Evolutionary conservation across 92 coral and sea anemone genomes (phyloP).

Genomic region (Porites evermanni): DNA sequence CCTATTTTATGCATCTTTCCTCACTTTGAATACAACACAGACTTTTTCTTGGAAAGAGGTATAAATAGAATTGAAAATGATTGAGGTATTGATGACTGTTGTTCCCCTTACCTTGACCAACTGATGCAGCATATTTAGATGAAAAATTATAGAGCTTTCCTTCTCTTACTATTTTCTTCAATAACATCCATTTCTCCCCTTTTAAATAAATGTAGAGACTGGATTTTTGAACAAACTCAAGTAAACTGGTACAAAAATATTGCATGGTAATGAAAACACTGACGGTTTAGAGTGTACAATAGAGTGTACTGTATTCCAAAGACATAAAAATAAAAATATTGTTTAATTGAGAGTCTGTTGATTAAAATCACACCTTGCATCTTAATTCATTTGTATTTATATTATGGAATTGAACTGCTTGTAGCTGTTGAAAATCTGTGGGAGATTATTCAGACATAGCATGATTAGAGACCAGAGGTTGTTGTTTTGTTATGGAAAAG

Average conservation of each 20-base stretch:
- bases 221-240: constrained; percentile 3
- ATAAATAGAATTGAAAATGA: constrained; percentile 27
- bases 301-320: constrained; percentile 33
- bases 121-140: constrained; percentile 20
- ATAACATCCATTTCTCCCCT: not conserved
- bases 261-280: constrained; percentile 18
- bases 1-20: constrained; percentile 37
- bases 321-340: constrained; percentile 30
- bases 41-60: constrained; percentile 29
- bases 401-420: not conserved
- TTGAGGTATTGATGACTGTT: constrained; percentile 9
- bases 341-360: constrained; percentile 40
- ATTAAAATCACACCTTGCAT: constrained; percentile 22
- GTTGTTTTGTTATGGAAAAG: constrained; percentile 3
- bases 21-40: constrained; percentile 18
- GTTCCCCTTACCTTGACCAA: constrained; percentile 17
- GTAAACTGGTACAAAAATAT: constrained; percentile 27
- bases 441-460: not conserved
- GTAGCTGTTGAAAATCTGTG: not conserved
- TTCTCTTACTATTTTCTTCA: constrained; percentile 4
- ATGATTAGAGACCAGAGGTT: not conserved
- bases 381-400: constrained; percentile 1
- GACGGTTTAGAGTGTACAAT: constrained; percentile 23
- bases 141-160: constrained; percentile 16
- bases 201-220: constrained; percentile 19